phyloP scores from a whole-genome alignment of 2,888 invertebrate species.

The Aporophyla lueneburgensis region DNA sequence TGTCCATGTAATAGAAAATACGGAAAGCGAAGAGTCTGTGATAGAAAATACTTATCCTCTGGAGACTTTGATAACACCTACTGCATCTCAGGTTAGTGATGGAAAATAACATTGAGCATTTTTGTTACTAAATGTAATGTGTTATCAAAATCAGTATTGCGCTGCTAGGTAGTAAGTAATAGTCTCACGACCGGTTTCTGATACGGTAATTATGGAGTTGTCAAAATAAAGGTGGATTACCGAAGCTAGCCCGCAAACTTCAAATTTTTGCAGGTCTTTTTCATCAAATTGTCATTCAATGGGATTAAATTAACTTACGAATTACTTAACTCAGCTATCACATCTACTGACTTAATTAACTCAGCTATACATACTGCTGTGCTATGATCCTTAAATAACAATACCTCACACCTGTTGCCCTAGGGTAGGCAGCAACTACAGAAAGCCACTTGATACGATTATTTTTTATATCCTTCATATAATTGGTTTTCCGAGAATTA shows the following conservation, averaged over 20 bases:
- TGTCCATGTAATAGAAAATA: conserved; percentile 63
- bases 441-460: not conserved
- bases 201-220: no score
- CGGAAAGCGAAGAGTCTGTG: conserved; percentile 78
- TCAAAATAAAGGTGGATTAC: no score
- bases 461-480: not conserved
- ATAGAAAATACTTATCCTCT: conserved; percentile 85
- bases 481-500: not conserved
- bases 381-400: not conserved
- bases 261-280: no score
- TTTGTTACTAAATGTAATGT: not conserved
- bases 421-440: not conserved
- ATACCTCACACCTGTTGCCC: not conserved
- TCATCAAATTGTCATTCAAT: no score
- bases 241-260: no score
- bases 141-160: not conserved
- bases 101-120: not conserved
- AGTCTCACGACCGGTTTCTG: not conserved
- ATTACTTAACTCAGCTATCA: no score
- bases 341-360: no score
- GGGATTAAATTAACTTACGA: no score
- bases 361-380: no score
- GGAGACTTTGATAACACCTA: conserved; percentile 80
- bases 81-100: conserved; percentile 81
- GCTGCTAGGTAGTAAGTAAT: not conserved